A percentile compares a stretch with the other conserved stretches of the same genome.
phyloP scores from a whole-genome alignment of 2,888 invertebrate genomes.

The Drosophila colorata region DNA sequence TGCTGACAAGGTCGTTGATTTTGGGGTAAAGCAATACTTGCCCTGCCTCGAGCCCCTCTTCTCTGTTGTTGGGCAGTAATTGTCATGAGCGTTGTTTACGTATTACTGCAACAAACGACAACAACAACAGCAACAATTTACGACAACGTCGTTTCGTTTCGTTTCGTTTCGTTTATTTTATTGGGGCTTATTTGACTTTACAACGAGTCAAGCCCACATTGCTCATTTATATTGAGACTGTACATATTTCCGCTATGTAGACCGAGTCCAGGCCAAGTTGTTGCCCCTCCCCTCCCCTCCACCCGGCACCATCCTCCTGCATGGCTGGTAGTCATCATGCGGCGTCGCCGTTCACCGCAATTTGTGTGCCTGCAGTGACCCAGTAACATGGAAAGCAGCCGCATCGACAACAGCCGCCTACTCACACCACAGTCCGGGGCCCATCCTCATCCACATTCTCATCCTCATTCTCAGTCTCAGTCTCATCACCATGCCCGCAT shows the following conservation, averaged over 20 bases:
- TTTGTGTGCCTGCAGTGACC: slow-evolving; percentile 82
- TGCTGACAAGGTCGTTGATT: slow-evolving; percentile 72
- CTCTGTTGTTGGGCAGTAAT: slow-evolving; percentile 61
- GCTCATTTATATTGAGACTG: slow-evolving; percentile 76
- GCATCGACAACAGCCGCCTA: slow-evolving; percentile 59
- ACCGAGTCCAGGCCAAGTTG: slow-evolving; percentile 42
- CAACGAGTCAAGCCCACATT: slow-evolving; percentile 59
- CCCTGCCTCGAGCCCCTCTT: neutral
- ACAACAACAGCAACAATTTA: slow-evolving; percentile 46
- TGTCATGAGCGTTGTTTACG: slow-evolving; percentile 48
- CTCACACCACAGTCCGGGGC: slow-evolving; percentile 20
- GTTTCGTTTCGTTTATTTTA: slow-evolving; percentile 59
- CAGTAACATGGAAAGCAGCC: slow-evolving; percentile 79
- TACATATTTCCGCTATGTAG: slow-evolving; percentile 55
- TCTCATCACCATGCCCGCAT: slow-evolving; percentile 21
- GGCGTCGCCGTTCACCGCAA: slow-evolving; percentile 70
- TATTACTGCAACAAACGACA: slow-evolving; percentile 14
- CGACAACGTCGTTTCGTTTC: slow-evolving; percentile 46
- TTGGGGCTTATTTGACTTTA: slow-evolving; percentile 72
- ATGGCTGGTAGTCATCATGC: slow-evolving; percentile 49
- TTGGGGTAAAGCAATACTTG: slow-evolving; percentile 31
- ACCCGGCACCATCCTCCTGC: neutral
- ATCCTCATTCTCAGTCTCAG: slow-evolving; percentile 3
- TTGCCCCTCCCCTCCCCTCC: neutral
- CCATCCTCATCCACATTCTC: neutral